Evolutionary conservation across 2,113 vertebrate species (phyloP).

Genomic region (Dunckerocampus dactyliophorus): DNA sequence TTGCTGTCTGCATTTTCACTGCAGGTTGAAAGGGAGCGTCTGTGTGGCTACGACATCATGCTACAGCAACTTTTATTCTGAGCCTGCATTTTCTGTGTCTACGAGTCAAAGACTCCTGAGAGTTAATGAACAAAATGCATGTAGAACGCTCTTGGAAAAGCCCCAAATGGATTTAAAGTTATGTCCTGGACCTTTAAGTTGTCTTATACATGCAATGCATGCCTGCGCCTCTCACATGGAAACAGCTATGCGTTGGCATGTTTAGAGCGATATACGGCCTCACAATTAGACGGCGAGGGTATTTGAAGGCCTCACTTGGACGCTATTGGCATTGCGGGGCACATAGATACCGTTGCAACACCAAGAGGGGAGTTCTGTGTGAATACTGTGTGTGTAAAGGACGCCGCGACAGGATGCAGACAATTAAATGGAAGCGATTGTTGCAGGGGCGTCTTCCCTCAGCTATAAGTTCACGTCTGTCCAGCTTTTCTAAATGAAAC

Average conservation of each 20-base stretch:
- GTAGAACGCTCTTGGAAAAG: too few relatives aligned
- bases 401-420: conserved; percentile 6
- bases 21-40: too few relatives aligned
- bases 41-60: too few relatives aligned
- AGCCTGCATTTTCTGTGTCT: too few relatives aligned
- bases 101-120: too few relatives aligned
- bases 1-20: too few relatives aligned
- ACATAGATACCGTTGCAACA: conserved; percentile 33
- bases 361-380: conserved; percentile 4
- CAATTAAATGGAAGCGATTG: background rate
- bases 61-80: too few relatives aligned
- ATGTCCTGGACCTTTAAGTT: too few relatives aligned
- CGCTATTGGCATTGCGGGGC: conserved; percentile 15
- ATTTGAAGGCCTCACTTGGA: background rate
- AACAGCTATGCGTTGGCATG: conserved; percentile 28
- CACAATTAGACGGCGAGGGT: background rate
- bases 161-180: too few relatives aligned
- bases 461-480: background rate
- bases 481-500: conserved; percentile 8
- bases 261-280: conserved; percentile 21
- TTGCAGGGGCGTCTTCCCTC: conserved; percentile 5
- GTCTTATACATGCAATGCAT: conserved; percentile 9
- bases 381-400: conserved; percentile 33
- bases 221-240: conserved; percentile 33
- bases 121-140: too few relatives aligned